phyloP scores from a whole-genome alignment of 2,797 vertebrate genomes.

The Silurus lanzhouensis region DNA sequence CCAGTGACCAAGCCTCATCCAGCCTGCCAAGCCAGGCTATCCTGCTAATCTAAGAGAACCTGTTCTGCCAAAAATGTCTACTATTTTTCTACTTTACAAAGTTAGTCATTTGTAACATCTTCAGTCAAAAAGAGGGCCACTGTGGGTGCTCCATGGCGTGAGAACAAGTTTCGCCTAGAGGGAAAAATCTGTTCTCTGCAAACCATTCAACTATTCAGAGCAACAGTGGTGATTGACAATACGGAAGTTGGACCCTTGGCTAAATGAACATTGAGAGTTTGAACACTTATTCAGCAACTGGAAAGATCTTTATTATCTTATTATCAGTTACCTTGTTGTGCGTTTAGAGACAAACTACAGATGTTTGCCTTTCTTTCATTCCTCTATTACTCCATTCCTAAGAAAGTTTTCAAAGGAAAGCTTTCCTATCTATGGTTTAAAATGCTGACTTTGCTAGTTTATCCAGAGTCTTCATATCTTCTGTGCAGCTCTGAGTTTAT shows the following conservation, averaged over 20 bases:
- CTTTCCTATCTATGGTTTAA: slow-evolving; percentile 26
- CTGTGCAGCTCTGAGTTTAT: neutral
- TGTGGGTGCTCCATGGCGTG: neutral
- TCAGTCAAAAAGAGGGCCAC: neutral
- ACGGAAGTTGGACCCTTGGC: neutral
- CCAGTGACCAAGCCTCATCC: neutral
- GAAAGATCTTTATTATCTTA: slow-evolving; percentile 11
- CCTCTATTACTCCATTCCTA: neutral
- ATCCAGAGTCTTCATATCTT: slow-evolving; percentile 11
- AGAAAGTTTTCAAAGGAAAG: neutral
- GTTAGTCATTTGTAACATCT: neutral
- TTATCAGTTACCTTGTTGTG: slow-evolving; percentile 18
- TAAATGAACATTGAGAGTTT: slow-evolving; percentile 21
- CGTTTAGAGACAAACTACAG: slow-evolving; percentile 34
- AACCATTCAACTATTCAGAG: neutral
- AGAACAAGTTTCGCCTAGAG: neutral
- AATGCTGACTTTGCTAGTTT: slow-evolving; percentile 21
- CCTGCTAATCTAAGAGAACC: slow-evolving; percentile 3
- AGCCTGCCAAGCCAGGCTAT: neutral
- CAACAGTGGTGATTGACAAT: neutral
- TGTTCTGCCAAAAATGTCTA: slow-evolving; percentile 1
- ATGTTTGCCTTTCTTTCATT: slow-evolving; percentile 6
- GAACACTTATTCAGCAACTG: slow-evolving; percentile 25
- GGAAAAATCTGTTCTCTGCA: neutral
- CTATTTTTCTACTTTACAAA: neutral